phyloP scores from a whole-genome alignment of 2,888 invertebrate genomes.

The Ferdinandea cuprea region DNA sequence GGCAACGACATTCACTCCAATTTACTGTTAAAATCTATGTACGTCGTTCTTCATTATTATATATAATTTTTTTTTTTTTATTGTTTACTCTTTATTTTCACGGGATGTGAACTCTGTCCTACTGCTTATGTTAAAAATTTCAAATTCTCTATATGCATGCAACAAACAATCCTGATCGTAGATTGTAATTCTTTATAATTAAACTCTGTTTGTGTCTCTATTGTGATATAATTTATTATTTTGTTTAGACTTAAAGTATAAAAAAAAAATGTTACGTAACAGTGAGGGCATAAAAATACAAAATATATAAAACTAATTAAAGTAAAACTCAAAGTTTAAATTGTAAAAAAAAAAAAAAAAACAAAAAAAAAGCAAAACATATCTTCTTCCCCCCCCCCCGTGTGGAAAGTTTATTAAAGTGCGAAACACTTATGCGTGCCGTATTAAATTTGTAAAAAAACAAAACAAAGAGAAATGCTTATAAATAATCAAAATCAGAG shows the following conservation, averaged over 20 bases:
- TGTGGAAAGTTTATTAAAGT: slow-evolving; percentile 20
- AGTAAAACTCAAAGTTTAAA: slow-evolving; percentile 23
- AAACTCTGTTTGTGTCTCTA: slow-evolving; percentile 78
- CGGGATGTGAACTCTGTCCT: slow-evolving; percentile 3
- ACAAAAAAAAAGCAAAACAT: slow-evolving; percentile 39
- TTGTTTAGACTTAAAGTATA: slow-evolving; percentile 76
- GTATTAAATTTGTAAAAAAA: slow-evolving; percentile 9
- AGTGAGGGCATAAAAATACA: slow-evolving; percentile 25
- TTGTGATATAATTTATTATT: slow-evolving; percentile 81
- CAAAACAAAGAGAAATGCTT: slow-evolving; percentile 4
- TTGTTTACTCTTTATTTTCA: background rate
- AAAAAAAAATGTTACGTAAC: slow-evolving; percentile 21
- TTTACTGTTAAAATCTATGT: slow-evolving; percentile 3
- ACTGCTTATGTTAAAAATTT: slow-evolving; percentile 7
- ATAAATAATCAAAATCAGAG: slow-evolving; percentile 28
- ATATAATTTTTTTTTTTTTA: slow-evolving; percentile 19
- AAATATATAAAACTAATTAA: slow-evolving; percentile 4
- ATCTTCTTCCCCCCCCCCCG: slow-evolving; percentile 25
- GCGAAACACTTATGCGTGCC: background rate
- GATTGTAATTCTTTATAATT: slow-evolving; percentile 45
- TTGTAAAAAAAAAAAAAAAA: background rate
- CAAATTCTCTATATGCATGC: slow-evolving; percentile 38
- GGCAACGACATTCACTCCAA: slow-evolving; percentile 26
- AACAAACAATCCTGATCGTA: slow-evolving; percentile 39
- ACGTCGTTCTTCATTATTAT: slow-evolving; percentile 24